phyloP scores from a whole-genome alignment of 1,140 invertebrate genomes.

The Anagrus nilaparvatae region DNA sequence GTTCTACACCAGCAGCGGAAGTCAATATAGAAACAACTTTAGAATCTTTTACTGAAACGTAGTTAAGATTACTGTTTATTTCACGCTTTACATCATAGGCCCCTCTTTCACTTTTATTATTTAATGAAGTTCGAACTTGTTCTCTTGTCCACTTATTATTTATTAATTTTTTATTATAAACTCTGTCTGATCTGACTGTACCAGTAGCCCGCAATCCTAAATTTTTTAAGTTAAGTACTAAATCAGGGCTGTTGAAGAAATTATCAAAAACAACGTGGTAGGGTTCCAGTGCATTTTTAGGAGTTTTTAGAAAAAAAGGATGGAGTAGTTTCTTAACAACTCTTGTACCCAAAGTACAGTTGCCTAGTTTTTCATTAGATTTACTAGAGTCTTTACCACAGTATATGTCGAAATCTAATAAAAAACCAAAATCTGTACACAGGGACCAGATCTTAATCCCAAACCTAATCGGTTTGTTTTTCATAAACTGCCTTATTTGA shows the following conservation, averaged over 20 bases:
- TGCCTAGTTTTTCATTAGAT: neutral
- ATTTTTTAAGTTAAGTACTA: constrained; percentile 6
- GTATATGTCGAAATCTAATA: constrained; percentile 1
- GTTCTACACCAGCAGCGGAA: constrained; percentile 11
- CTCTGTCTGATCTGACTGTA: constrained; percentile 9
- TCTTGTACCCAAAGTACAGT: constrained; percentile 3
- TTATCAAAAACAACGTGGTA: constrained; percentile 9
- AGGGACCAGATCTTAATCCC: neutral
- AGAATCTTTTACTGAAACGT: constrained; percentile 16
- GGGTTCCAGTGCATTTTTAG: no score
- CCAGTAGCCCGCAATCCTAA: neutral
- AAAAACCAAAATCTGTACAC: neutral
- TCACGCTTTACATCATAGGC: constrained; percentile 16
- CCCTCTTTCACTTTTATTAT: constrained; percentile 13
- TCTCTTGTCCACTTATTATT: no score
- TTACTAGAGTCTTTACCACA: constrained; percentile 1
- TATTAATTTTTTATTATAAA: constrained; percentile 11
- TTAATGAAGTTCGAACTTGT: constrained; percentile 11
- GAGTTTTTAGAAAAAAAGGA: no score
- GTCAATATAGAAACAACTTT: constrained; percentile 16
- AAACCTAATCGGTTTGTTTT: neutral
- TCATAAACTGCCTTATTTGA: neutral
- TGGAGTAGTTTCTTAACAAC: constrained; percentile 7
- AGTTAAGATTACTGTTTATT: constrained; percentile 17
- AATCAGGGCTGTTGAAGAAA: constrained; percentile 3